Conservation (phyloP, 2,113 vertebrate species). For the Neotragus pygmaeus region DNA sequence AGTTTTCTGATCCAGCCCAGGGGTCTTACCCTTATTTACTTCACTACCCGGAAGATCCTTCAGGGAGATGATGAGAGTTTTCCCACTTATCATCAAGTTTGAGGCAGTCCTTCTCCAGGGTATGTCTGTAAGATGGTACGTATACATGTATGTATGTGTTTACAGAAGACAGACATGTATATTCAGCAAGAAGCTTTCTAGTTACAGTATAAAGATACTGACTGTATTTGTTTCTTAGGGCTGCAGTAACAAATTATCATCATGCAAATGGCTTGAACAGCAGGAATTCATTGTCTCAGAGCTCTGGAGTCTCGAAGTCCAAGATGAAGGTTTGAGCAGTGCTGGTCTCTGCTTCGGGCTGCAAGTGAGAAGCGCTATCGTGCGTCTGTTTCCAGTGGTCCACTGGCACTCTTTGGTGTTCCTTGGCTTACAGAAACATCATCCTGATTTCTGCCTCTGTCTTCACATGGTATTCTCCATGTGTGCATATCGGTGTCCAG, state of each 20-base stretch:
- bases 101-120: background rate
- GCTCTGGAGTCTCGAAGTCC: background rate
- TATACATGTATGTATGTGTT: background rate
- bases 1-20: background rate
- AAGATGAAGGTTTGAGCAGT: background rate
- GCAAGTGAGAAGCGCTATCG: accelerated
- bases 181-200: background rate
- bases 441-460: background rate
- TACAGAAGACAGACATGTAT: background rate
- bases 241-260: background rate
- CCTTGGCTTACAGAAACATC: background rate
- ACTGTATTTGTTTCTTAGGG: background rate
- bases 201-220: background rate
- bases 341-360: background rate
- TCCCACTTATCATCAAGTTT: accelerated
- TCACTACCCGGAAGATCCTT: background rate
- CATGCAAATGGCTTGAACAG: accelerated
- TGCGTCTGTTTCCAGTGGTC: accelerated
- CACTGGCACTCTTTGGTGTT: no score
- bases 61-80: no score
- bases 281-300: background rate
- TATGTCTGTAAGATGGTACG: background rate
- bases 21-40: background rate
- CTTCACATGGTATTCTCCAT: background rate
- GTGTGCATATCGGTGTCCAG: background rate